A percentile compares a stretch with the other conserved stretches of the same genome.
These are phyloP conservation scores for Melikaiella ostensackeni DNA, from an alignment of 2,888 invertebrate genomes.

Conservation along the genomic window DNA sequence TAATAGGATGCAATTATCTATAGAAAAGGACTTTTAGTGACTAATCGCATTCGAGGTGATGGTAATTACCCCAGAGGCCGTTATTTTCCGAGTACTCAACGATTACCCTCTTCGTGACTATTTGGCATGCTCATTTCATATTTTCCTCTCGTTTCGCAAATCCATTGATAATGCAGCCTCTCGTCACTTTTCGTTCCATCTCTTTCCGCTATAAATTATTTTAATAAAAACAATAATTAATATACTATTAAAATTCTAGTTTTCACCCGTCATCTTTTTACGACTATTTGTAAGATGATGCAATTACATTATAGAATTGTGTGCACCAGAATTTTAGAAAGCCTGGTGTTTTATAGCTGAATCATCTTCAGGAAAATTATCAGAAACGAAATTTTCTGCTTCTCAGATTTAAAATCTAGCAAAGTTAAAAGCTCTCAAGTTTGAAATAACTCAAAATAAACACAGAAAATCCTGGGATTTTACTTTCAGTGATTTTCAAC, in stretches of 20 bases:
- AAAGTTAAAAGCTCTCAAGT: too few species aligned
- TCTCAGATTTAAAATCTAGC: neutral
- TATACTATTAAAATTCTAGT: neutral
- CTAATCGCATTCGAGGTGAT: slow-evolving; percentile 6
- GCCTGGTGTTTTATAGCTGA: neutral
- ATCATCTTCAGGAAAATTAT: neutral
- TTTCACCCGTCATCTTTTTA: neutral
- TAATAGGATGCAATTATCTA: neutral
- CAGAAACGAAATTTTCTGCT: neutral
- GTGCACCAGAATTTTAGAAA: neutral
- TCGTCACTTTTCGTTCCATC: slow-evolving; percentile 19
- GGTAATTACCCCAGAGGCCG: slow-evolving; percentile 46
- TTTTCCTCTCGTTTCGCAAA: slow-evolving; percentile 52
- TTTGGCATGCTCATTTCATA: slow-evolving; percentile 55
- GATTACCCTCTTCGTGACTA: slow-evolving; percentile 55
- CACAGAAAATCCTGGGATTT: too few species aligned
- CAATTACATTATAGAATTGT: neutral
- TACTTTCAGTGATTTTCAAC: too few species aligned
- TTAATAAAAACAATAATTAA: slow-evolving; percentile 21
- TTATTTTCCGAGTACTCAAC: slow-evolving; percentile 54
- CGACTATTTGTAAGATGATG: neutral
- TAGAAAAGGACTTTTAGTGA: neutral
- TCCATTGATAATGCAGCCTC: slow-evolving; percentile 52
- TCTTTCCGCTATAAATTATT: slow-evolving; percentile 24
- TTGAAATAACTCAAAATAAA: too few species aligned